Evolutionary conservation across 2,888 invertebrate genomes (phyloP), one percentile per base, ranked within the genome.

Genomic region (Chelonus formosanus): DNA sequence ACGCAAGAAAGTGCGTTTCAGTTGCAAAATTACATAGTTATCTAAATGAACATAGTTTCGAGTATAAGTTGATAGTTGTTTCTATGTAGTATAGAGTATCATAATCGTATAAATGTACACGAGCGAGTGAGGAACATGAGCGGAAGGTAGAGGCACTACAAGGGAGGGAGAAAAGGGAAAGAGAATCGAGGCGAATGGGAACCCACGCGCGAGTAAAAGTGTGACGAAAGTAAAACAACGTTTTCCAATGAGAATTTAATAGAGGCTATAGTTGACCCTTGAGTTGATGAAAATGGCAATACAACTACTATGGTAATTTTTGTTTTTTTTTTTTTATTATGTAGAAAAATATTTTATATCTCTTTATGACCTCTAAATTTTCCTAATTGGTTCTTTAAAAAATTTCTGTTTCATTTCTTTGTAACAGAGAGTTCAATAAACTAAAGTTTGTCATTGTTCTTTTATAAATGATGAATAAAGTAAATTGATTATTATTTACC

Each of bases 151-250:
- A 48, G 20, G 48, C n/a, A 10, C 10, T 48, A 48, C 10, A 45
- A 36, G 40, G 50, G 57, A 44, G 48, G 36, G 63, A 44, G 61
- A 45, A 54, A 53, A 44, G 44, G 52, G 59, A 58, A 58, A 66
- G 56, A 60, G 44, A 59, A 32, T 36, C 10, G 57, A 50, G 50
- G 36, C 32, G 52, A 45, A 59, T n/a, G 32, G 40, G 44, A 64
- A 58, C 61, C 52, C 65, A 61, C 65, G 65, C 55, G 36, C 35
- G 50, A 45, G 57, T 66, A 66, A 66, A 62, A 61, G 66, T 66
- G 52, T 61, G 61, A 61, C 52, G 52, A 66, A 66, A 66, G 66
- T 62, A 53, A 61, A 54, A 62, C 35, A 57, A 47, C 54, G 52
- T 48, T 52, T 52, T 52, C 52, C 52, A 52, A 52, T 52, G 48